Percentiles rank a stretch among this genome's conserved stretches.
phyloP scores from a whole-genome alignment of 1,140 invertebrate genomes.

The Atta colombica region DNA sequence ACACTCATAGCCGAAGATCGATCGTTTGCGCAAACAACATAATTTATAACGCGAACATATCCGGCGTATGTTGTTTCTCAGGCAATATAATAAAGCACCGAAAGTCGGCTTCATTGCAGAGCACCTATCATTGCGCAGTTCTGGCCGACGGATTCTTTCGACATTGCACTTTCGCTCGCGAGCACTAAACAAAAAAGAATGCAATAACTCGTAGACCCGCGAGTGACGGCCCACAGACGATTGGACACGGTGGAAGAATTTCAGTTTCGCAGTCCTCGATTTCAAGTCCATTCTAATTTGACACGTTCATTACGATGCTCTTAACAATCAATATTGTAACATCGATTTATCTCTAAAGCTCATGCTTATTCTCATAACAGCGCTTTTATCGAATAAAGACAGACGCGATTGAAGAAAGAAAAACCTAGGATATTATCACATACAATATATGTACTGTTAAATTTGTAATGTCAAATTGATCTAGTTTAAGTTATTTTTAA shows the following conservation, averaged over 20 bases:
- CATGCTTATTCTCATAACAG: background rate
- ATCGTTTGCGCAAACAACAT: conserved; percentile 55
- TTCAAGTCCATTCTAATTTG: background rate
- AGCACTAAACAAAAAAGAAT: conserved; percentile 29
- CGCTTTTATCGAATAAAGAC: background rate
- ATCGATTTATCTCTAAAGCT: background rate
- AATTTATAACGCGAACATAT: conserved; percentile 66
- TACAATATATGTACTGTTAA: background rate
- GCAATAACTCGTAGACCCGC: conserved; percentile 65
- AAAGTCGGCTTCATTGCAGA: conserved; percentile 57
- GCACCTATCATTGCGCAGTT: conserved; percentile 46
- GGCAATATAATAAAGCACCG: conserved; percentile 67
- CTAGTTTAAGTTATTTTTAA: no score
- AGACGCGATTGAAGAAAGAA: background rate
- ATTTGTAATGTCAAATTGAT: no score
- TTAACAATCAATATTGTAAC: conserved; percentile 44
- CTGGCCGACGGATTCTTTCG: conserved; percentile 34
- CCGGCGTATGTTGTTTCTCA: conserved; percentile 60
- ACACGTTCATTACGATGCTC: conserved; percentile 28
- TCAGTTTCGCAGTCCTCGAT: conserved; percentile 41
- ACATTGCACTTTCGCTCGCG: conserved; percentile 58
- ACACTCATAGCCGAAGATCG: conserved; percentile 38
- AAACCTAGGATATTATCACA: background rate
- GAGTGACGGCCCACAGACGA: conserved; percentile 55
- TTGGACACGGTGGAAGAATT: conserved; percentile 49